Evolutionary conservation across 2,888 invertebrate genomes (phyloP).

Genomic region (Macrosoma leucophasiata): DNA sequence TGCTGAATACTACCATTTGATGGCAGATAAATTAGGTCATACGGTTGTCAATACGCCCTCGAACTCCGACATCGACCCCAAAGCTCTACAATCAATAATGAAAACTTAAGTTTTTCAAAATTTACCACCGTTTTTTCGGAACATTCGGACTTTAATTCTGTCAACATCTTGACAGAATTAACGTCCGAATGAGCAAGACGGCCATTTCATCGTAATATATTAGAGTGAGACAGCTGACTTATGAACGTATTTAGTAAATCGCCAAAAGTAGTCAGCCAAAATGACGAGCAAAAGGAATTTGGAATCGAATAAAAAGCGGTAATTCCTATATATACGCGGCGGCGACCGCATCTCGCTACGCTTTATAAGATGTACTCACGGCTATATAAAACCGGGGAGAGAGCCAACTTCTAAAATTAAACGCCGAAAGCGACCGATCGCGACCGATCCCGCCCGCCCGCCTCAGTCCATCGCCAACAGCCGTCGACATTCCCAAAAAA

Average conservation of each 20-base stretch:
- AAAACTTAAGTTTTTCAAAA: too few species aligned
- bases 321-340: constrained; percentile 70
- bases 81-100: too few species aligned
- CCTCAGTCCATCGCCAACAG: constrained; percentile 70
- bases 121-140: too few species aligned
- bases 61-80: too few species aligned
- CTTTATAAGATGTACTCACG: constrained; percentile 75
- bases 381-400: constrained; percentile 77
- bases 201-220: too few species aligned
- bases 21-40: too few species aligned
- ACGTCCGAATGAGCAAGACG: too few species aligned
- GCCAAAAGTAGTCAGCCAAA: constrained; percentile 39
- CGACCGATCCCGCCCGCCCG: constrained; percentile 66
- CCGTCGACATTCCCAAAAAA: constrained; percentile 63
- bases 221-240: too few species aligned
- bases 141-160: too few species aligned
- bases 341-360: constrained; percentile 70
- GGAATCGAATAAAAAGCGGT: constrained; percentile 70
- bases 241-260: constrained; percentile 2
- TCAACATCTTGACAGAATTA: too few species aligned
- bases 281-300: constrained; percentile 60
- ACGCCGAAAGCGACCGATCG: constrained; percentile 64
- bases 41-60: too few species aligned
- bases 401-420: constrained; percentile 80
- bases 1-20: too few species aligned